A percentile compares a stretch with the other conserved stretches of the same genome.
Conservation (phyloP, 53 echinoderm and acorn worm species). For the Astropecten irregularis region DNA sequence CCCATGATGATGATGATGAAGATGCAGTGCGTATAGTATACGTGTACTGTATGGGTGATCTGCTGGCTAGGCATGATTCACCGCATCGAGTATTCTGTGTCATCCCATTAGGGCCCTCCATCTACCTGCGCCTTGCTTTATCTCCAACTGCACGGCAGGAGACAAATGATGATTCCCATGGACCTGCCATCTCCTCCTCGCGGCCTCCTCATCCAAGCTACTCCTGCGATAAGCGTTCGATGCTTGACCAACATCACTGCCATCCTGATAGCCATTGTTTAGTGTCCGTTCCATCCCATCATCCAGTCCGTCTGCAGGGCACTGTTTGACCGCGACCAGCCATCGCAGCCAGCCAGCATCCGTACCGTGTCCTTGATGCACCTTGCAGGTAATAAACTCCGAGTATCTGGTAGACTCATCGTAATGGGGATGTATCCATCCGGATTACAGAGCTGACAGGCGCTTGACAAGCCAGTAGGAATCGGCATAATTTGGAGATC, state of each 20-base stretch:
- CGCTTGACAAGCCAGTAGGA: slow-evolving; percentile 30
- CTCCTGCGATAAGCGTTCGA: slow-evolving; percentile 1
- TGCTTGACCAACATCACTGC: slow-evolving; percentile 16
- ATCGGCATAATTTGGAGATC: slow-evolving; percentile 15
- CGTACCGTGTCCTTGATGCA: no score
- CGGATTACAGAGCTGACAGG: neutral
- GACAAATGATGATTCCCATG: no score
- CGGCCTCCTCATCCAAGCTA: neutral
- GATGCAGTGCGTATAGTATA: no score
- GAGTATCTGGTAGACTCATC: neutral
- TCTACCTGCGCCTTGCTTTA: slow-evolving; percentile 3
- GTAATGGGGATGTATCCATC: slow-evolving; percentile 22
- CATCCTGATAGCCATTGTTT: neutral
- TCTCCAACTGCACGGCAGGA: neutral
- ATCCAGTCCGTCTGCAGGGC: neutral
- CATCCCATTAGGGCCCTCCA: neutral
- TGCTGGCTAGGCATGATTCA: slow-evolving; percentile 17
- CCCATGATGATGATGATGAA: no score
- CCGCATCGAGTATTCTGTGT: slow-evolving; percentile 13
- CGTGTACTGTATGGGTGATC: neutral
- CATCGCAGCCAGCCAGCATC: no score
- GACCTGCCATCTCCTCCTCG: neutral
- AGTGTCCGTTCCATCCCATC: no score
- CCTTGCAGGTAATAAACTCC: no score
- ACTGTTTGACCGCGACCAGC: neutral